These are phyloP conservation scores for Ceratina australensis DNA, from an alignment of 1,140 invertebrate species.

Conservation along the genomic window DNA sequence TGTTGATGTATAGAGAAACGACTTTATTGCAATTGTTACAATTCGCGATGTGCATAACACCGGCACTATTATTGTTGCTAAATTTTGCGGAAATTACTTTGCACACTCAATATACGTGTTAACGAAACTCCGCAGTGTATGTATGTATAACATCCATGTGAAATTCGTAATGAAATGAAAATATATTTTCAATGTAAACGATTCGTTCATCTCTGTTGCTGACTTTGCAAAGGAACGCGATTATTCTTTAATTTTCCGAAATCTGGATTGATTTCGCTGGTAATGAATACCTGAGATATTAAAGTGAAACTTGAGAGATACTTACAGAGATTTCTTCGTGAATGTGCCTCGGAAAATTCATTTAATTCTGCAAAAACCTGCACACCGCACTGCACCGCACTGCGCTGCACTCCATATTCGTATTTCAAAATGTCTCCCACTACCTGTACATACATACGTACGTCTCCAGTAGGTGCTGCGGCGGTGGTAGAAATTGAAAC, in stretches of 20 bases:
- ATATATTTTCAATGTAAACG: slow-evolving; percentile 65
- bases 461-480: no score
- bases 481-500: no score
- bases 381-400: no score
- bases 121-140: slow-evolving; percentile 29
- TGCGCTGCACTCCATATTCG: no score
- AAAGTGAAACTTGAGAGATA: no score
- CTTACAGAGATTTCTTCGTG: no score
- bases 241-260: slow-evolving; percentile 1
- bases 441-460: no score
- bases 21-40: slow-evolving; percentile 31
- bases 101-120: slow-evolving; percentile 15
- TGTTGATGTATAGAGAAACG: slow-evolving; percentile 24
- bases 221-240: no score
- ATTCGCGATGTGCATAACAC: slow-evolving; percentile 1
- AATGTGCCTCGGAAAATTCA: no score
- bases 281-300: no score
- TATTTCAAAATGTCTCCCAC: no score
- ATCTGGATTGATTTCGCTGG: neutral
- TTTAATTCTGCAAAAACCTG: no score
- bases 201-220: slow-evolving; percentile 4
- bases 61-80: slow-evolving; percentile 19
- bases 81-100: slow-evolving; percentile 22
- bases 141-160: slow-evolving; percentile 43
- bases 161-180: slow-evolving; percentile 49